These are phyloP conservation scores for Patagioenas fasciata DNA, from an alignment of 2,113 vertebrate genomes.

Conservation along the genomic window DNA sequence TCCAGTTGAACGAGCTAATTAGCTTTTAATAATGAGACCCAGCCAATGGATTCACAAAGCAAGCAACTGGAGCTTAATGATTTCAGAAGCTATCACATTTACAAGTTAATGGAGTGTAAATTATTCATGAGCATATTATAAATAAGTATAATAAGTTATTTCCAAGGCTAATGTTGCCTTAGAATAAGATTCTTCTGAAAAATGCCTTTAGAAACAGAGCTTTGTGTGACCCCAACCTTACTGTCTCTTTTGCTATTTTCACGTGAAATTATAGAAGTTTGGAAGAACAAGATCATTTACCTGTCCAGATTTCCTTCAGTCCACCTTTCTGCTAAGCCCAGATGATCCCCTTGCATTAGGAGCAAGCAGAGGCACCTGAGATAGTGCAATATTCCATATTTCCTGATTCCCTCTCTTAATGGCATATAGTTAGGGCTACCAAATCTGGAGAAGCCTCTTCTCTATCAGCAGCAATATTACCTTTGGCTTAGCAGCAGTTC, in stretches of 20 bases:
- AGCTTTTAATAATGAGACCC: constrained; percentile 60
- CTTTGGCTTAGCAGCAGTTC: not conserved
- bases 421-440: not conserved
- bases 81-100: constrained; percentile 63
- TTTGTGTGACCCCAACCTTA: not conserved
- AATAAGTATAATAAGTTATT: constrained; percentile 39
- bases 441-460: not conserved
- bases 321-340: not conserved
- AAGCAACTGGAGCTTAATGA: constrained; percentile 46
- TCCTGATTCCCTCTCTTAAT: not conserved
- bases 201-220: not conserved
- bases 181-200: not conserved
- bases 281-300: not conserved
- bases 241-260: not conserved
- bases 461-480: not conserved
- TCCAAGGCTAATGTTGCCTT: not conserved
- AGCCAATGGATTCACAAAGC: constrained; percentile 30
- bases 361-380: not conserved
- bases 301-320: not conserved
- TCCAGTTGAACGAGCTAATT: constrained; percentile 56
- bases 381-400: not conserved
- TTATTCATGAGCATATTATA: constrained; percentile 58
- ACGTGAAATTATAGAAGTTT: not conserved
- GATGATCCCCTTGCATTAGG: not conserved
- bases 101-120: constrained; percentile 52